Percentiles rank a stretch among this genome's conserved stretches.
Evolutionary conservation across 2,797 vertebrate species (phyloP).

Genomic region (Peromyscus aztecus): DNA sequence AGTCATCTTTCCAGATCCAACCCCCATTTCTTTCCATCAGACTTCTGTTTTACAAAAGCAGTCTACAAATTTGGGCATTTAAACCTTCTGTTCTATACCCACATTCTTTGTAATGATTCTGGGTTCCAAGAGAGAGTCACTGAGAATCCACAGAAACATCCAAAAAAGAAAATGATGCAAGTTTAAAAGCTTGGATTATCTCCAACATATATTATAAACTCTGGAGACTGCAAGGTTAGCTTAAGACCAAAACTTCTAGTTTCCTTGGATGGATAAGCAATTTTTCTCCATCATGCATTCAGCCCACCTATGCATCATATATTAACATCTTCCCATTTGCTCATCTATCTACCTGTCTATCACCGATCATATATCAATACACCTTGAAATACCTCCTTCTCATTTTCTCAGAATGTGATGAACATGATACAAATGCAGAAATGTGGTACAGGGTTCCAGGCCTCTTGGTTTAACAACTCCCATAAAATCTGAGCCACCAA

Average conservation of each 20-base stretch:
- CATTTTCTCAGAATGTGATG: background rate
- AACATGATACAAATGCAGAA: background rate
- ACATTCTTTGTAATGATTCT: background rate
- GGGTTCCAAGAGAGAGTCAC: background rate
- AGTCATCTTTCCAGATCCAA: background rate
- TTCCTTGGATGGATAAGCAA: background rate
- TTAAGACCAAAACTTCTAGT: background rate
- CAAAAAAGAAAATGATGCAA: background rate
- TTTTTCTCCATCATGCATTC: background rate
- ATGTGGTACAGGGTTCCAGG: background rate
- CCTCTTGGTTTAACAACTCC: background rate
- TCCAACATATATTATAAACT: background rate
- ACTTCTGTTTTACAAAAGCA: background rate
- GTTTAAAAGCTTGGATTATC: background rate
- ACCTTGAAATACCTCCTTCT: background rate
- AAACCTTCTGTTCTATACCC: background rate
- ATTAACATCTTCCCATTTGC: background rate
- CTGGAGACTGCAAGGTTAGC: background rate
- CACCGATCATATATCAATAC: background rate
- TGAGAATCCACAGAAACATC: background rate
- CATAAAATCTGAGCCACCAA: background rate
- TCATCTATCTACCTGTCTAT: background rate
- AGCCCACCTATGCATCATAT: background rate
- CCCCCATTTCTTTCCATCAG: background rate
- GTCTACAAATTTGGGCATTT: background rate